These are phyloP conservation scores for silkworm (Bombyx mori) DNA, from an alignment of 1,140 invertebrate species.

Conservation along the genomic window DNA sequence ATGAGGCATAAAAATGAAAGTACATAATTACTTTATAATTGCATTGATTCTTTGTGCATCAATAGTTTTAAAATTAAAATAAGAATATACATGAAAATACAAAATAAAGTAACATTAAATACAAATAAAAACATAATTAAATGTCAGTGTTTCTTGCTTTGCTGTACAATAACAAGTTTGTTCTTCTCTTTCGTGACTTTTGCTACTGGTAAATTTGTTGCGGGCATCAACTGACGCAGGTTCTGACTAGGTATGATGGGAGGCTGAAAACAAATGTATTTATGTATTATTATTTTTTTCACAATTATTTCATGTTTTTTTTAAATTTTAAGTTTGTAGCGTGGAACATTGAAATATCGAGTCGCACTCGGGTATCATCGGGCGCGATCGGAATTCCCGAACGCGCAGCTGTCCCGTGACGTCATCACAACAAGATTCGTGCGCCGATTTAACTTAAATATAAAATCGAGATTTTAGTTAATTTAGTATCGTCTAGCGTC, in stretches of 20 bases:
- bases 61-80: not conserved
- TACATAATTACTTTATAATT: too few species aligned
- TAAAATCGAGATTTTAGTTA: too few species aligned
- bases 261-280: conserved; percentile 40
- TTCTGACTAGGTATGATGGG: conserved; percentile 73
- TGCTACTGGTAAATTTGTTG: conserved; percentile 73
- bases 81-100: conserved; percentile 9
- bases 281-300: not conserved
- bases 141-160: conserved; percentile 65
- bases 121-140: conserved; percentile 25
- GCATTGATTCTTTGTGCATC: too few species aligned
- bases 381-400: too few species aligned
- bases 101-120: conserved; percentile 29
- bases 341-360: too few species aligned
- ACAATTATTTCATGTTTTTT: not conserved
- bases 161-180: conserved; percentile 83
- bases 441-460: too few species aligned
- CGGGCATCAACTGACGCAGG: conserved; percentile 73
- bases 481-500: too few species aligned
- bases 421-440: too few species aligned
- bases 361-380: too few species aligned
- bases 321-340: not conserved
- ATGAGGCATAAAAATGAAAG: too few species aligned
- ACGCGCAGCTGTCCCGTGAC: too few species aligned
- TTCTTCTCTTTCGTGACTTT: conserved; percentile 83